A percentile compares a stretch with the other conserved stretches of the same genome.
Evolutionary conservation across 2,888 invertebrate genomes (phyloP).

Genomic region (Rotaria magnacalcarata): DNA sequence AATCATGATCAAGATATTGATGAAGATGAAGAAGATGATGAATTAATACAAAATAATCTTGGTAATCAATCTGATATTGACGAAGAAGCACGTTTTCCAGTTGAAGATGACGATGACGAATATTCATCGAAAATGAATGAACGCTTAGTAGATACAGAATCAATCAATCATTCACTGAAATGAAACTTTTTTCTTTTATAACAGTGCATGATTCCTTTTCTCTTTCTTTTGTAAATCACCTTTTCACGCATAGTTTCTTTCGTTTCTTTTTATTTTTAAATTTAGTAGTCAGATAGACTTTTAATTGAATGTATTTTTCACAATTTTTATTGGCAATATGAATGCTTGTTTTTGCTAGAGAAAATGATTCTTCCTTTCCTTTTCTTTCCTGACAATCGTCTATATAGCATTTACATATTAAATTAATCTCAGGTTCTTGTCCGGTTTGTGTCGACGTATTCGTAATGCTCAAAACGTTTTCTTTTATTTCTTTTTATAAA

Average conservation of each 20-base stretch:
- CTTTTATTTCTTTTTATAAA: neutral
- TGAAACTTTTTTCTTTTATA: neutral
- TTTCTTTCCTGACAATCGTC: neutral
- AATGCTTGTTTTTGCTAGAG: neutral
- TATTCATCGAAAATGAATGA: conserved; percentile 17
- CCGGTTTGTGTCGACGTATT: neutral
- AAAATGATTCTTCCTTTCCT: neutral
- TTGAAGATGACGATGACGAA: conserved; percentile 1
- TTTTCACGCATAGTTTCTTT: neutral
- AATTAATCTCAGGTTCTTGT: neutral
- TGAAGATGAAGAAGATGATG: conserved; percentile 29
- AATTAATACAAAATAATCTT: neutral
- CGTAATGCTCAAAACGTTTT: neutral
- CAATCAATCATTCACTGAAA: neutral
- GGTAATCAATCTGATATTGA: conserved; percentile 1
- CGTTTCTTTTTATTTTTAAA: neutral
- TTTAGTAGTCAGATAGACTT: conserved; percentile 2
- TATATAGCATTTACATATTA: neutral
- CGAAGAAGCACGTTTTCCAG: conserved; percentile 16
- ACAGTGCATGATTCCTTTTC: neutral
- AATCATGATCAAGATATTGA: neutral
- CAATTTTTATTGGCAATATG: conserved; percentile 1
- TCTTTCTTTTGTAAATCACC: neutral
- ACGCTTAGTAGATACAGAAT: neutral
- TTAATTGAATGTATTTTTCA: neutral